Base-by-base conservation (phyloP, 1,140 invertebrate species). In the Holotrichia oblita region DNA sequence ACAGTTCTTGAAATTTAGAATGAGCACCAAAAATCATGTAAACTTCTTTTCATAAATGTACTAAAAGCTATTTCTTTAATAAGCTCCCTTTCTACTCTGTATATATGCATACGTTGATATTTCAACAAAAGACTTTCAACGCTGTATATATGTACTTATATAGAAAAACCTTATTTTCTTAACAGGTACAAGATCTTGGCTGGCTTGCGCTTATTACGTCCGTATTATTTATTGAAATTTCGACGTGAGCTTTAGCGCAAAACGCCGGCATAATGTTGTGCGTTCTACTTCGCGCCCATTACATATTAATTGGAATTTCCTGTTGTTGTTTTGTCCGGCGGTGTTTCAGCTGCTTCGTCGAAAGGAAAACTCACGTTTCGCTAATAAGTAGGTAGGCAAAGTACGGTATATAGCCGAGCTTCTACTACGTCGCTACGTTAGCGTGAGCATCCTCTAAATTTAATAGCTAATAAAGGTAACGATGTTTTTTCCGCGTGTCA, bases 401-500 rank as follows among this genome's bases (percentile, higher is more conserved):
- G 6, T 17, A 55, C 48, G 48, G 14, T n/a, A 55, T 6, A 55
- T 17, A 6, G 48, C n/a, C 2, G 6, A 34, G 27, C 27, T 34
- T n/a, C 2, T n/a, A 2, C 6, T 55, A 55, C n/a, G 14, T 17
- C n/a, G 17, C 12, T 48, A 48, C 44, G 44, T 48, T 55, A n/a
- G 12, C 48, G 2, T 2, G 48, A 14, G 48, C 48, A 17, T 48
- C n/a, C 44, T n/a, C n/a, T n/a, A 48, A 55, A 55, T 55, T 17
- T 55, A 55, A 17, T 55, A 55, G 12, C 12, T 17, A n/a, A 44
- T 44, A 55, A 55, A 55, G 48, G 48, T 55, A 17, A 17, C 12
- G 48, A 55, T 4, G 48, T 55, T 55, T 55, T 55, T 55, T 55
- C 48, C 48, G 48, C 48, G 48, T 55, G 17, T 55, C 17, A 55